A percentile compares a stretch with the other conserved stretches of the same genome.
Conservation (phyloP, 2,797 vertebrate species). For the Megalops cyprinoides region DNA sequence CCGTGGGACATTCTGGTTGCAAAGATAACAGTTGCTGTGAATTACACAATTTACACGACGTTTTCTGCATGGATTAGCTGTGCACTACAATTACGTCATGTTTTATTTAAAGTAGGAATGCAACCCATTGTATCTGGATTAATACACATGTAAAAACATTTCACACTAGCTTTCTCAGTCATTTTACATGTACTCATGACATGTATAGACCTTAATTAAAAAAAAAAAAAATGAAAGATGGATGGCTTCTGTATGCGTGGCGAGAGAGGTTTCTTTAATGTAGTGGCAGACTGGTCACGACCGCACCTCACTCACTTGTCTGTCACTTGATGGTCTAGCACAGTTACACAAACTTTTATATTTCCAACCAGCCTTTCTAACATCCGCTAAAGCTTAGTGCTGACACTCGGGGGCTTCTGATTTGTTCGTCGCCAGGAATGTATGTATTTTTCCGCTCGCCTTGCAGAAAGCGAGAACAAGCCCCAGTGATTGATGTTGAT, state of each 20-base stretch:
- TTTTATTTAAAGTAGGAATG: no score
- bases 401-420: slow-evolving; percentile 61
- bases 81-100: no score
- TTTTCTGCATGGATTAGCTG: no score
- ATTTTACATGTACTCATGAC: no score
- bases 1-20: background rate
- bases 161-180: no score
- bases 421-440: slow-evolving; percentile 60
- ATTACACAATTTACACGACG: no score
- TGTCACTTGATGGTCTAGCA: slow-evolving; percentile 4
- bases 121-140: no score
- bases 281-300: background rate
- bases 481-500: slow-evolving; percentile 70
- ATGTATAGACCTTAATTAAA: no score
- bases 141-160: no score
- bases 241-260: no score
- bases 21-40: background rate
- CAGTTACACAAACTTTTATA: background rate
- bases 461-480: slow-evolving; percentile 72
- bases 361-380: background rate
- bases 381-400: slow-evolving; percentile 52
- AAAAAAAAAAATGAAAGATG: no score
- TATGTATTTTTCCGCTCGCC: slow-evolving; percentile 59
- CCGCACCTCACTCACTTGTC: background rate
- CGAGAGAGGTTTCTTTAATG: no score